These are phyloP conservation scores for Euura lappo DNA, from an alignment of 1,140 invertebrate genomes.

Conservation along the genomic window DNA sequence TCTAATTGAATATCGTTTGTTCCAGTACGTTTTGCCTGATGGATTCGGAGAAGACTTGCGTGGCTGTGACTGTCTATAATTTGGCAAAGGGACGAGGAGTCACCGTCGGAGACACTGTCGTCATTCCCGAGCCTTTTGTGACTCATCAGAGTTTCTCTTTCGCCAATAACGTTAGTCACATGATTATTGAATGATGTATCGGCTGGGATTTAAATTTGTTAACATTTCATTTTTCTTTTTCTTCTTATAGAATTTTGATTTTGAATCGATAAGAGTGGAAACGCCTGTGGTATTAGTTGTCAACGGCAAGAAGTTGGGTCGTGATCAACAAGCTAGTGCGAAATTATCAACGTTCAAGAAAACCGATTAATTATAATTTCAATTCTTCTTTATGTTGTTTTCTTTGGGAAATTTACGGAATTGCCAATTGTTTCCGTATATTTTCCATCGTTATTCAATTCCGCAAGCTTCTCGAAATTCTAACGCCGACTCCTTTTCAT, in stretches of 20 bases:
- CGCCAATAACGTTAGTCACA: conserved; percentile 63
- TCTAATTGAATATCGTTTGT: conserved; percentile 36
- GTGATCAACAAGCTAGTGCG: conserved; percentile 72
- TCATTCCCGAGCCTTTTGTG: conserved; percentile 80
- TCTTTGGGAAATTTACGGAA: too few relatives aligned
- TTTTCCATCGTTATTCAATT: conserved; percentile 8
- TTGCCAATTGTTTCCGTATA: neutral
- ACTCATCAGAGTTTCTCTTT: conserved; percentile 67
- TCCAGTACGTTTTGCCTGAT: conserved; percentile 81
- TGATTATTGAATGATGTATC: conserved; percentile 17
- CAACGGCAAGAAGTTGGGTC: conserved; percentile 75
- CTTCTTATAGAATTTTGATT: conserved; percentile 70
- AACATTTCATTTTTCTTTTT: conserved; percentile 41
- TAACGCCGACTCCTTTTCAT: neutral
- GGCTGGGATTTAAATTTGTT: conserved; percentile 19
- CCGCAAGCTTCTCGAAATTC: neutral
- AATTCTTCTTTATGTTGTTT: neutral
- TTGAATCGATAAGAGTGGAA: conserved; percentile 76
- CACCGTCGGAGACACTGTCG: conserved; percentile 84
- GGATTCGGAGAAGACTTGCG: conserved; percentile 73
- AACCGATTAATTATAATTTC: conserved; percentile 41
- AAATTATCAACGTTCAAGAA: conserved; percentile 55
- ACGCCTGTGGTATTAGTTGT: conserved; percentile 76
- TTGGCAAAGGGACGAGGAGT: conserved; percentile 80
- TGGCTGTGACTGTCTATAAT: conserved; percentile 84